phyloP scores from a whole-genome alignment of 2,888 invertebrate species.

The Homarus gammarus region DNA sequence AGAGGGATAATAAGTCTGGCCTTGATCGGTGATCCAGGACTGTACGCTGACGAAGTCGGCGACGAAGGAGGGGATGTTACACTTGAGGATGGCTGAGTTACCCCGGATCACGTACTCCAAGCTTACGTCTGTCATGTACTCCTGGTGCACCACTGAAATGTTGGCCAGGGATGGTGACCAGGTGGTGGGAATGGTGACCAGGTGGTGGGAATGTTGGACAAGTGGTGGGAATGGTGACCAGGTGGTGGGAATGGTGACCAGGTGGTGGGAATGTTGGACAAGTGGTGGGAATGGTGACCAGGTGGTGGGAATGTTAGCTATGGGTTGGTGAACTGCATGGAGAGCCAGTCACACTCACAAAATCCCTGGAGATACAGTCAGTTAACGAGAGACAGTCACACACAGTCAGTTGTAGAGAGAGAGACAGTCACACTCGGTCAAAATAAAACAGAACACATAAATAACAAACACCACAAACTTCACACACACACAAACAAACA shows the following conservation, averaged over 20 bases:
- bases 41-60: conserved; percentile 83
- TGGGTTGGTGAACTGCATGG: not conserved
- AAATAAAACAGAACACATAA: too few relatives aligned
- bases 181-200: conserved; percentile 82
- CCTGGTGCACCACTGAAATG: conserved; percentile 89
- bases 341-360: too few relatives aligned
- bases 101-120: conserved; percentile 91
- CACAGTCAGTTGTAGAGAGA: too few relatives aligned
- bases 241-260: too few relatives aligned
- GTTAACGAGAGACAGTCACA: too few relatives aligned
- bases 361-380: too few relatives aligned
- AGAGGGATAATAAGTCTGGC: conserved; percentile 61
- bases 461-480: too few relatives aligned
- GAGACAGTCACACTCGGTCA: too few relatives aligned
- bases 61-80: conserved; percentile 85
- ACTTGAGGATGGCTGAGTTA: conserved; percentile 93
- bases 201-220: conserved; percentile 85
- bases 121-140: conserved; percentile 46
- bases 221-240: not conserved
- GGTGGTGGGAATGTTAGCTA: too few relatives aligned
- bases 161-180: not conserved
- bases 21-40: conserved; percentile 84
- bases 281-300: not conserved
- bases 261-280: too few relatives aligned
- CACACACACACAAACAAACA: too few relatives aligned